Evolutionary conservation across 2,888 invertebrate genomes (phyloP), one percentile per base, ranked within the genome.

Genomic region (Tromatobia lineatoria): DNA sequence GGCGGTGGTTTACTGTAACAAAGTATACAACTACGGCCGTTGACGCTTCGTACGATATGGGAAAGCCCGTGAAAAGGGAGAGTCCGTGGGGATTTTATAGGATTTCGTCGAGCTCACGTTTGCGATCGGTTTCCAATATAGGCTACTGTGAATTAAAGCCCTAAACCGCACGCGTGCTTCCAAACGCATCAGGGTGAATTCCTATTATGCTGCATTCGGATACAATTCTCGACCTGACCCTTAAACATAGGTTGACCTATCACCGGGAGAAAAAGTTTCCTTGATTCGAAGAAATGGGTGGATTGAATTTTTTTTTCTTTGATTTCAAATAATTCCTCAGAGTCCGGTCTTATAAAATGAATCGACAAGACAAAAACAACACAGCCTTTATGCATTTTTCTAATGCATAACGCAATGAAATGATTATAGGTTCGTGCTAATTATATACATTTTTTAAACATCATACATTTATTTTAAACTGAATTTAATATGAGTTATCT

Each of bases 21-120:
- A 34, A 34, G n/a, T 34, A 34, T 29, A 61, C 42, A 42, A 42
- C n/a, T 57, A 59, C 71, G 71, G 59, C 45, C 45, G 73, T 29
- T 45, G 73, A 45, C 66, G 57, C 29, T 25, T 73, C 42, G 71
- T 54, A 42, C 29, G 29, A 59, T 29, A 18, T 57, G 45, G n/a
- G n/a, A n/a, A n/a, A n/a, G n/a, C n/a, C n/a, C 45, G 73, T 57
- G 73, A 71, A 71, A 45, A 57, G n/a, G 45, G 25, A 45, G 73
- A 10, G 59, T 13, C 23, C 57, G 13, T 25, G 25, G 73, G 73
- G 73, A 73, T 73, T 73, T 73, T 59, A 73, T 73, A 25, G 59
- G 73, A 73, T 73, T 73, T 73, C 42, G 42, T 42, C 57, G 59
- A 42, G 38, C 42, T 71, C 73, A 29, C 57, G 59, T n/a, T 50